Percentiles rank a stretch among this genome's conserved stretches.
Evolutionary conservation across 2,888 invertebrate genomes (phyloP).

Genomic region (Trissoscelio sp.): DNA sequence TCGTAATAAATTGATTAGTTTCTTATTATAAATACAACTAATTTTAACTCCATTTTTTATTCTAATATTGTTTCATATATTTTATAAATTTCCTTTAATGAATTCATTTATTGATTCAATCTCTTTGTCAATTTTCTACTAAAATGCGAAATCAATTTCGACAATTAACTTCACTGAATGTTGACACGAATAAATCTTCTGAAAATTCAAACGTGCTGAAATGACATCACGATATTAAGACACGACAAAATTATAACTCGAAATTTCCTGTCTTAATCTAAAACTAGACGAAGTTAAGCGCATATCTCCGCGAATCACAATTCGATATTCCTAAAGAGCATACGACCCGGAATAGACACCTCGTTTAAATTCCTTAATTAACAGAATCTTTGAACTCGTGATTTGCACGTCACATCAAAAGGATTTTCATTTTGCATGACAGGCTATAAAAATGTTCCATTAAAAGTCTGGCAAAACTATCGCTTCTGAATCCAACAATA

Average conservation of each 20-base stretch:
- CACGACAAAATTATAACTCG: not conserved
- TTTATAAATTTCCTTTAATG: too few species aligned
- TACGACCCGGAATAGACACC: not conserved
- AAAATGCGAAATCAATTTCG: not conserved
- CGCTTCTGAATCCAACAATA: not conserved
- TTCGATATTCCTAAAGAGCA: constrained; percentile 12
- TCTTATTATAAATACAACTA: constrained; percentile 14
- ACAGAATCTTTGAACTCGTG: not conserved
- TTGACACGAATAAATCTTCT: not conserved
- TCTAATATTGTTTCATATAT: too few species aligned
- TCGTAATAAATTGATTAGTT: constrained; percentile 44
- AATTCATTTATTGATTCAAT: too few species aligned
- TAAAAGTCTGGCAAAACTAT: not conserved
- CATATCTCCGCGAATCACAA: not conserved
- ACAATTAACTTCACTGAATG: not conserved
- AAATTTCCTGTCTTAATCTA: not conserved
- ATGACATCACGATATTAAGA: not conserved
- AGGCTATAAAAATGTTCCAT: not conserved
- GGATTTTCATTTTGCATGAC: constrained; percentile 1
- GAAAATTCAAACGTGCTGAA: not conserved
- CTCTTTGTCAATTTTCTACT: too few species aligned
- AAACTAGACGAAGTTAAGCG: not conserved
- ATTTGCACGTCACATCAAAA: not conserved
- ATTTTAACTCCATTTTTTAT: too few species aligned
- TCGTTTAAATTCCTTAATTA: not conserved